Base-by-base conservation (phyloP, 2,797 vertebrate genomes). In the Coregonus sp. region DNA sequence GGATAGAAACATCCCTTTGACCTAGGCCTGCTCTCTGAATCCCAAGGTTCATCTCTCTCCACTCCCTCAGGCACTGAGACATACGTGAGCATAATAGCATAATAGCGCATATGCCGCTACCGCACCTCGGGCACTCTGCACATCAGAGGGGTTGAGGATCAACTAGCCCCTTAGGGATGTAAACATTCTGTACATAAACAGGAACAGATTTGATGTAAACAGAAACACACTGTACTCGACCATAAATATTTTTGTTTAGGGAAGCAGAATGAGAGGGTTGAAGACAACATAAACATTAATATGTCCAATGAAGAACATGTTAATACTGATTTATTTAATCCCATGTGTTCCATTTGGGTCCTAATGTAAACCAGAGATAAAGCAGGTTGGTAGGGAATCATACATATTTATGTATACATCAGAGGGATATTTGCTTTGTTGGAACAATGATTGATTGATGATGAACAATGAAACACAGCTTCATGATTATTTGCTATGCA, bases 61-160 rank as follows among this genome's bases (percentile, higher is more conserved):
- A 72, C 83, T 67, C 80, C 91, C 84, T 81, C 78, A 69, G 88
- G 90, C 87, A 59, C 81, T 81, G 82, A 85, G 83, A 85, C 80
- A 70, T 82, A 68, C 15, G 74, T 91, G 90, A 90, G 89, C 86
- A 90, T 91, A 85, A 89, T 91, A 91, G 86, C 75, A 25, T 25
- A 25, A 74, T 81, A 51, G 84, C 83, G 89, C 84, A 82, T 91
- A 92, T 29, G 25, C 61, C 5, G 1, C 35, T 89, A 90, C 87
- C 75, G 76, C 88, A 88, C 76, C 89, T 90, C 91, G 89, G 90
- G 91, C 86, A 88, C 87, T 92, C 86, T 81, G 87, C 90, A 91
- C 89, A 90, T 92, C 89, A 91, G 84, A 90, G 85, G 85, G 84
- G 86, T 85, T 85, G 78, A 89, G 85, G 82, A 89, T 90, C 89